phyloP scores from a whole-genome alignment of 2,113 vertebrate genomes.

The Scolopax mira region DNA sequence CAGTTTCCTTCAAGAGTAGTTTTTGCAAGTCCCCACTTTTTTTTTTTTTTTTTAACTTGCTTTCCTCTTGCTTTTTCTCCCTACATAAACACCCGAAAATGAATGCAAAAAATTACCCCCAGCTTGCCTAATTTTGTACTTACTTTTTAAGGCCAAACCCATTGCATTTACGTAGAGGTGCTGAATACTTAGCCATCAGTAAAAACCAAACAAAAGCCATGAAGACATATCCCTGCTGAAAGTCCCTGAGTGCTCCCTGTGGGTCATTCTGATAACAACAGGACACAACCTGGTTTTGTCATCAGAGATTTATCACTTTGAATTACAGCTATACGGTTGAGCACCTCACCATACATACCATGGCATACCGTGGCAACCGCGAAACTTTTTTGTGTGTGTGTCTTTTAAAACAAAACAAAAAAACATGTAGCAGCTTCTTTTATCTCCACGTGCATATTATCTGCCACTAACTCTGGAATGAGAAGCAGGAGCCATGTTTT shows the following conservation, averaged over 20 bases:
- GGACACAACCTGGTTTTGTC: neutral
- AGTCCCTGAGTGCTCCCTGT: neutral
- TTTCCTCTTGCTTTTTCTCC: neutral
- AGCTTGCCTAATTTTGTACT: neutral
- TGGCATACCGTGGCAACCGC: neutral
- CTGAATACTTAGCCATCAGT: rapidly evolving
- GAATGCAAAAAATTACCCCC: neutral
- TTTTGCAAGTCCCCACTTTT: neutral
- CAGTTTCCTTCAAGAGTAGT: neutral
- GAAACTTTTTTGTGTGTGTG: neutral
- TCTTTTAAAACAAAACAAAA: neutral
- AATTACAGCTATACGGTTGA: neutral
- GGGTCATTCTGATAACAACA: neutral
- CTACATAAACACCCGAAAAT: neutral
- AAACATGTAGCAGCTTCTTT: neutral
- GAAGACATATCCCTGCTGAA: rapidly evolving
- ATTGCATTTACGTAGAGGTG: neutral
- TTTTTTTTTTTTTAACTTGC: neutral
- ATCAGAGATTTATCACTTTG: neutral
- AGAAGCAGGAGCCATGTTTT: neutral
- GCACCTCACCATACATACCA: neutral
- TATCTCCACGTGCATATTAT: rapidly evolving
- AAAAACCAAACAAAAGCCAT: neutral
- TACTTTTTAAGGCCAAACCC: neutral
- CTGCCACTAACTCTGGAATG: neutral